Base-by-base conservation (phyloP, 2,888 invertebrate genomes). In the Trachelus troglodyta region DNA sequence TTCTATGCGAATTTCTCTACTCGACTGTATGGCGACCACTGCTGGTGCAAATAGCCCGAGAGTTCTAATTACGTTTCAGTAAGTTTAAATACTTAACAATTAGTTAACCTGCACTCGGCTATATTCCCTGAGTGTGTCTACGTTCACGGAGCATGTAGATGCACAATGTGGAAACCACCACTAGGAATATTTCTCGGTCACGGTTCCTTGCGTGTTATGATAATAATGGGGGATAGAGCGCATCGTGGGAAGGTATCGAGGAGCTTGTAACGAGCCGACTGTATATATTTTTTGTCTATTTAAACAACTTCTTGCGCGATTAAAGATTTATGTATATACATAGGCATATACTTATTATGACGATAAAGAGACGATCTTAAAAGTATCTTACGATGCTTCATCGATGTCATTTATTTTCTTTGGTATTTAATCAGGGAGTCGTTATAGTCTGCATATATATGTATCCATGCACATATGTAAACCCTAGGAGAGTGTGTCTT, bases 11-110 rank as follows among this genome's bases (percentile, higher is more conserved):
- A 56, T 56, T 23, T 56, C 56, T 56, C 56, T 23, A 56, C 9
- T 56, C 56, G 56, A 9, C 56, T 56, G 56, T 9, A 23, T 1
- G 23, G 56, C 56, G 56, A 82, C 81, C 82, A 80, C 78, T 71
- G 79, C 81, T 81, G 79, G 83, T 80, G 80, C 84, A 83, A 85
- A 84, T 83, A 84, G 81, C 81, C 79, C 74, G 74, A 75, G 82
- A 85, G 83, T 81, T 82, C 85, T 84, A 85, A 85, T 85, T 85
- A 82, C 83, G 83, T 85, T 85, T 83, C 83, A 81, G 81, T 82
- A 83, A 85, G 84, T 85, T 71, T 84, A 83, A 85, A 85, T 85
- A 85, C 83, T 83, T 82, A 82, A 81, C 84, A 82, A 85, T 85
- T 85, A 85, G 83, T 85, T 85, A 15, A 56, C 56, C 56, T 2